Evolutionary conservation across 2,888 invertebrate genomes (phyloP).

Genomic region (Mimas tiliae): DNA sequence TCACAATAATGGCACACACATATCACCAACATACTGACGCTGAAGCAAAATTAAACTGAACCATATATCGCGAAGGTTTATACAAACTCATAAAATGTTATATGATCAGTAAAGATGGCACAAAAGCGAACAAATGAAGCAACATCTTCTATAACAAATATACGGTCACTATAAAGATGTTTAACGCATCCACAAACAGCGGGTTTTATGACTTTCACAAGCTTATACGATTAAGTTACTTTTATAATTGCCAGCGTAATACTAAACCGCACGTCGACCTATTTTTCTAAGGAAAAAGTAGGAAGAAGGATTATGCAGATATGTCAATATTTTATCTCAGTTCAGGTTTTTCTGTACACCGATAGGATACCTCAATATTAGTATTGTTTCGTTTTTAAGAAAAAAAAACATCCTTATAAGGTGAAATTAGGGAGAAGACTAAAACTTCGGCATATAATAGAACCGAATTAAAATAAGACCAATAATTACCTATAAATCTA

Average conservation of each 20-base stretch:
- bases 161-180: conserved; percentile 24
- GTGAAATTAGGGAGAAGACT: no score
- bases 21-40: background rate
- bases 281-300: no score
- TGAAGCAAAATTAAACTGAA: conserved; percentile 3
- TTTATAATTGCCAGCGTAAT: conserved; percentile 1
- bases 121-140: conserved; percentile 29
- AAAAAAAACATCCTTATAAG: no score
- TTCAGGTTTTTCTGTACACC: no score
- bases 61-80: background rate
- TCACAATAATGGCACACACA: background rate
- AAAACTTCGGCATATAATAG: no score
- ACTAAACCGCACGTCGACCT: background rate
- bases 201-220: conserved; percentile 9
- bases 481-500: no score
- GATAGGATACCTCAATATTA: no score
- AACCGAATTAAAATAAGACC: no score
- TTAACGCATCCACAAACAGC: conserved; percentile 25
- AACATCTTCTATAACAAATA: conserved; percentile 26
- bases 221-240: conserved; percentile 23
- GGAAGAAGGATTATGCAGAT: no score
- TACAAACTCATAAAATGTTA: conserved; percentile 20
- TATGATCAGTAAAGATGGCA: conserved; percentile 20
- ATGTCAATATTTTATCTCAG: no score
- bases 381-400: no score